Conservation (phyloP, 2,888 invertebrate genomes). For the Phyllotreta striolata region DNA sequence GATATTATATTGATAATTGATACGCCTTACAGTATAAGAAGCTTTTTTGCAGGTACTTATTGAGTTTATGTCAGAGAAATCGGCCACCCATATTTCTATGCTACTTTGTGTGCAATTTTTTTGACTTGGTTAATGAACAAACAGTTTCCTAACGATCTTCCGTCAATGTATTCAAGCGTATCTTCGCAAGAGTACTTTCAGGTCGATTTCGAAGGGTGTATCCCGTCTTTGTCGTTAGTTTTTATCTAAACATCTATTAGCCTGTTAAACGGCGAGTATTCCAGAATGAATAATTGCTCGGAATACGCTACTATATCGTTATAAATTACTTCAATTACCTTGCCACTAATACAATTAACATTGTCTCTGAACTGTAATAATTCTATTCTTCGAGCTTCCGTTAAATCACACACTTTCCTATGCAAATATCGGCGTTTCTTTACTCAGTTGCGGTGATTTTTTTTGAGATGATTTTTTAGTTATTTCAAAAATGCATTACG, state of each 20-base stretch:
- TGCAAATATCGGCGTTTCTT: not conserved
- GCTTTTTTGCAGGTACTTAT: too few species aligned
- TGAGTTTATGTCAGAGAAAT: constrained; percentile 3
- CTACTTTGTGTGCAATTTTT: constrained; percentile 2
- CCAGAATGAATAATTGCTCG: constrained; percentile 19
- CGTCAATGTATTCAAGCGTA: constrained; percentile 9
- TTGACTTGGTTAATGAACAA: constrained; percentile 3
- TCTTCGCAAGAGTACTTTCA: constrained; percentile 11
- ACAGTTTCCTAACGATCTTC: constrained; percentile 9
- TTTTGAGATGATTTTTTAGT: not conserved
- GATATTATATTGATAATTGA: too few species aligned
- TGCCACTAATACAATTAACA: constrained; percentile 15
- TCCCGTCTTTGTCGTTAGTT: constrained; percentile 10
- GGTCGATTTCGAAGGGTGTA: constrained; percentile 9
- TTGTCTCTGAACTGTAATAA: not conserved
- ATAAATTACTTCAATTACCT: constrained; percentile 20
- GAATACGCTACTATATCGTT: constrained; percentile 17
- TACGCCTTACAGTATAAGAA: too few species aligned
- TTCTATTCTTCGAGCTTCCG: too few species aligned
- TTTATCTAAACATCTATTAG: constrained; percentile 23
- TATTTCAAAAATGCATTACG: constrained; percentile 5
- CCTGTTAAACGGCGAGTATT: constrained; percentile 19
- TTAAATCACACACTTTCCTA: too few species aligned
- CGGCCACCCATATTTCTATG: constrained; percentile 11
- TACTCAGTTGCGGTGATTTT: not conserved